Evolutionary conservation across 2,797 vertebrate genomes (phyloP).

Genomic region (Sparidentex hasta): DNA sequence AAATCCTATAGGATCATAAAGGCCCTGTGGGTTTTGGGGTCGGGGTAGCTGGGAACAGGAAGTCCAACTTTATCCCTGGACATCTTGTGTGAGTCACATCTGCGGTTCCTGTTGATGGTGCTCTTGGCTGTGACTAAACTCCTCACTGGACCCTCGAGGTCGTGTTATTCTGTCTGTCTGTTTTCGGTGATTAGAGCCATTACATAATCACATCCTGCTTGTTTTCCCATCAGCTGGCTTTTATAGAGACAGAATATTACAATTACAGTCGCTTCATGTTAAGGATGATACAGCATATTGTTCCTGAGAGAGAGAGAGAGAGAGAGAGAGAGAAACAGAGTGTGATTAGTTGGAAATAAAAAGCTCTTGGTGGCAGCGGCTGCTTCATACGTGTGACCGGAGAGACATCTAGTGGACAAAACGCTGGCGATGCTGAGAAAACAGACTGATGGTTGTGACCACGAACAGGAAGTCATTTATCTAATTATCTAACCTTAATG

Average conservation of each 20-base stretch:
- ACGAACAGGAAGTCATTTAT: background rate
- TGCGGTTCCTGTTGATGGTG: constrained; percentile 40
- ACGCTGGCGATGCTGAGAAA: background rate
- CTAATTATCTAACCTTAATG: too few species aligned
- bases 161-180: constrained; percentile 34
- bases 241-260: constrained; percentile 8
- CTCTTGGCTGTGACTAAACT: constrained; percentile 63
- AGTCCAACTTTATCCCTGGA: constrained; percentile 60
- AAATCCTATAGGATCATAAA: constrained; percentile 58
- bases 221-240: constrained; percentile 23
- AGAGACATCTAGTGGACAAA: constrained; percentile 71
- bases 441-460: background rate
- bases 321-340: background rate
- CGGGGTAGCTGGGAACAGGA: constrained; percentile 22
- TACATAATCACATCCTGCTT: background rate
- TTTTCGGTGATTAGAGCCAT: constrained; percentile 25
- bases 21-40: constrained; percentile 55
- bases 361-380: background rate
- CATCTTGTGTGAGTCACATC: constrained; percentile 66
- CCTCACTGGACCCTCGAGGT: constrained; percentile 37
- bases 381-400: constrained; percentile 1
- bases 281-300: background rate
- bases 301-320: background rate
- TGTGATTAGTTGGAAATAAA: background rate
- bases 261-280: constrained; percentile 7